Base-by-base conservation (phyloP, 2,888 invertebrate species). In the Vannuccia rotundouncinata region DNA sequence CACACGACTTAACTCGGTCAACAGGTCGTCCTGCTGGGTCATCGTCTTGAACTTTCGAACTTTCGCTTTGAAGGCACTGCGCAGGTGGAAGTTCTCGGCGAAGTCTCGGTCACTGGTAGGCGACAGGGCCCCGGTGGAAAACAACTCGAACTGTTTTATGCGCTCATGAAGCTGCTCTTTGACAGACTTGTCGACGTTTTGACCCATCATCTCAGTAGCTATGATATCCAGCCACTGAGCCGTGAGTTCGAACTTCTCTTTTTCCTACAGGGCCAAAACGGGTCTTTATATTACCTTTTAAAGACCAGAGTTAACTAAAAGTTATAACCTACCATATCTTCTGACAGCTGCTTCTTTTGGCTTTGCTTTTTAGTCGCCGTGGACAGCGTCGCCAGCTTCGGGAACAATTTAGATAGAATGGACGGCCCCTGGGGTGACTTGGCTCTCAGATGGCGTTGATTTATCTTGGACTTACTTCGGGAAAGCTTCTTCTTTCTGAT, bases 1-100 rank as follows among this genome's bases (percentile, higher is more conserved):
- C 2, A 22, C 25, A 2, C 17, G 25, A 22, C 66, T 22, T 22
- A 66, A 27, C 66, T 22, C 17, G 5, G 25, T 5, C 2, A 66
- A 22, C 2, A 66, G 22, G 66, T 66, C 66, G 10, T 66, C 66
- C 10, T 66, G 10, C 17, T 13, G 2, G 2, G 5, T 2, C 2
- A 5, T 5, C 2, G 66, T n/a, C 22, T 22, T 5, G 17, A 66
- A 66, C 22, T 22, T 5, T 5, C 66, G 66, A 27, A 13, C 10
- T 22, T 27, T 5, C 25, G 66, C 66, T 27, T 66, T 66, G 66
- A 66, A 66, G 66, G 66, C 66, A 66, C 66, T 66, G 66, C 66
- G 66, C 66, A 66, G 22, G 22, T 66, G 66, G 66, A 66, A 66
- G 25, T 66, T 27, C 2, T 17, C 5, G 25, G 66, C 5, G 66